A percentile compares a stretch with the other conserved stretches of the same genome.
Conservation (phyloP, 92 coral and sea anemone genomes). For the Parazoanthus swiftii region DNA sequence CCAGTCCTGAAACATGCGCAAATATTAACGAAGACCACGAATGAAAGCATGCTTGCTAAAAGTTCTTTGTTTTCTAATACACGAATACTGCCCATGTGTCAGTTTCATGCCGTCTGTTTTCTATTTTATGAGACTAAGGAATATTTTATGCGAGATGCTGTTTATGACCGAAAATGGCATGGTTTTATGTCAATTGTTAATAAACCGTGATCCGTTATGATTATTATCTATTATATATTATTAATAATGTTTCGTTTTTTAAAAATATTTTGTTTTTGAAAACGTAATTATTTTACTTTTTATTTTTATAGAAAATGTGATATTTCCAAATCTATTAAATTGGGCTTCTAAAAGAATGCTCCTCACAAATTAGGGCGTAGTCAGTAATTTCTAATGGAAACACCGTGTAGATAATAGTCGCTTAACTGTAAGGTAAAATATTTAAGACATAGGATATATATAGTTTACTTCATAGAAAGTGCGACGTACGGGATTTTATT, state of each 20-base stretch:
- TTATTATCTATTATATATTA: no score
- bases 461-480: no score
- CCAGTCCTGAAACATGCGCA: background rate
- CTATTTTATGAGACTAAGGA: background rate
- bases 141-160: background rate
- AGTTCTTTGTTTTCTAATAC: background rate
- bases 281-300: background rate
- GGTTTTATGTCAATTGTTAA: background rate
- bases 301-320: background rate
- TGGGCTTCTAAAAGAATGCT: background rate
- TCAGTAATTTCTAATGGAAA: background rate
- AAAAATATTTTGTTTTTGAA: no score
- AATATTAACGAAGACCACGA: background rate
- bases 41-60: background rate
- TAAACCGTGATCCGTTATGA: background rate
- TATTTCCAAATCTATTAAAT: background rate
- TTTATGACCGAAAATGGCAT: background rate
- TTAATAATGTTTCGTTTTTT: no score
- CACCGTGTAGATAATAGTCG: background rate
- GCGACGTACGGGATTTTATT: no score
- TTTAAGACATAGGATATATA: background rate
- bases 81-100: background rate
- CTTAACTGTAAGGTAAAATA: background rate
- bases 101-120: background rate
- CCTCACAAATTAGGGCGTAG: background rate